Evolutionary conservation across 2,113 vertebrate genomes (phyloP), one percentile per base, ranked within the genome.

Genomic region (Xiphias gladius): DNA sequence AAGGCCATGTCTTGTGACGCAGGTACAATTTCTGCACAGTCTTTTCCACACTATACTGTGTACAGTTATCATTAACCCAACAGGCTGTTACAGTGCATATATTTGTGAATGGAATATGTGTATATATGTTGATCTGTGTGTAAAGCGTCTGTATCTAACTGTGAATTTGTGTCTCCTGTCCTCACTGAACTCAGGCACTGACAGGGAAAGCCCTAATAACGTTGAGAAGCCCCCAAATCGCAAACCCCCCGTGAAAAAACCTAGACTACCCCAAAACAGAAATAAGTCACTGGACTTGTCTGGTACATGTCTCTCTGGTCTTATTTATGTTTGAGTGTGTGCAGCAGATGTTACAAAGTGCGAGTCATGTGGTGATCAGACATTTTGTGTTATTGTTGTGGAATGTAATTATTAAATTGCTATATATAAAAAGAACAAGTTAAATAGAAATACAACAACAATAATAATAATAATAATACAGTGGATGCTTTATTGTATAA

Each of bases 211-310:
- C 84, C 93, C 94, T 64, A 91, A 91, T 92, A 91, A 91, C 79
- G 69, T 94, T 92, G 94, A 94, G 93, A 95, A 90, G 93, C 92
- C 90, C 91, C 90, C 91, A 87, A 94, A 94, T 86, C 94, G 94
- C 88, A 95, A 95, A 91, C 93, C 94, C 91, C 94, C 94, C 0
- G 88, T 94, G 94, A 95, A 95, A 94, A 95, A 94, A 91, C 94
- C 94, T 92, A 94, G 94, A 93, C 91, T 95, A 50, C 94, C 94
- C 90, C 94, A 94, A 91, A 94, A 94, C 93, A 94, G 91, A 94
- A 94, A 93, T 91, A 94, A 93, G 80, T 95, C 94, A n/a, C 88
- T 95, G 93, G 94, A 95, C 63, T 58, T 92, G 90, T 93, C 93
- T 90, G 94, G 93, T 94, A 95, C 89, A 89, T 82, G 86, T 91